phyloP scores from a whole-genome alignment of 30 jellyfish, hydroid and myxozoan species.

The Nemopilema nomurai region DNA sequence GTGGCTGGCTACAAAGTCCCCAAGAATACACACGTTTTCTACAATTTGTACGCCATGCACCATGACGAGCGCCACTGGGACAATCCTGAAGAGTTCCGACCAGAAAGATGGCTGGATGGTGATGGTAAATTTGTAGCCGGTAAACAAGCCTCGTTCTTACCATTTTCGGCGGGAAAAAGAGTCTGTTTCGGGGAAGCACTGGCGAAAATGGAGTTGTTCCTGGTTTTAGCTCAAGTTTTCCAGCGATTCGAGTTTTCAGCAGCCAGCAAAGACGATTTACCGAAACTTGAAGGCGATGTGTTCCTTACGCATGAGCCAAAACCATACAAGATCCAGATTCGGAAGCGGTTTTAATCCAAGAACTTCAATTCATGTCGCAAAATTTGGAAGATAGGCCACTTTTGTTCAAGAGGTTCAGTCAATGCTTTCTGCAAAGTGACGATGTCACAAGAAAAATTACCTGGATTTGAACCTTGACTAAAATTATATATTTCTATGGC shows the following conservation, averaged over 20 bases:
- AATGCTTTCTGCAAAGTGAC: too few species aligned
- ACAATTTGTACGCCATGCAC: conserved; percentile 47
- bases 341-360: background rate
- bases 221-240: conserved; percentile 12
- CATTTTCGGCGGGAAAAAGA: conserved; percentile 46
- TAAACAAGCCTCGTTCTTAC: conserved; percentile 11
- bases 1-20: conserved; percentile 59
- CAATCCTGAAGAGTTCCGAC: conserved; percentile 48
- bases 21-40: conserved; percentile 59
- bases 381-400: too few species aligned
- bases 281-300: conserved; percentile 7
- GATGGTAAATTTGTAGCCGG: conserved; percentile 23
- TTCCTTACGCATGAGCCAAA: conserved; percentile 5
- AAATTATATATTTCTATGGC: too few species aligned
- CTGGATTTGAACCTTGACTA: too few species aligned
- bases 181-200: conserved; percentile 49
- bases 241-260: conserved; percentile 35
- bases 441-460: too few species aligned
- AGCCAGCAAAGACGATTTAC: conserved; percentile 2
- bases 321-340: background rate
- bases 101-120: conserved; percentile 57
- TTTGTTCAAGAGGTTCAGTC: too few species aligned
- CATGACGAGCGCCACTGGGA: conserved; percentile 57
- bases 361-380: too few species aligned
- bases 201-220: conserved; percentile 47